These are phyloP conservation scores for Lagothrix lagotricha DNA, from an alignment of 2,797 vertebrate species.

Conservation along the genomic window DNA sequence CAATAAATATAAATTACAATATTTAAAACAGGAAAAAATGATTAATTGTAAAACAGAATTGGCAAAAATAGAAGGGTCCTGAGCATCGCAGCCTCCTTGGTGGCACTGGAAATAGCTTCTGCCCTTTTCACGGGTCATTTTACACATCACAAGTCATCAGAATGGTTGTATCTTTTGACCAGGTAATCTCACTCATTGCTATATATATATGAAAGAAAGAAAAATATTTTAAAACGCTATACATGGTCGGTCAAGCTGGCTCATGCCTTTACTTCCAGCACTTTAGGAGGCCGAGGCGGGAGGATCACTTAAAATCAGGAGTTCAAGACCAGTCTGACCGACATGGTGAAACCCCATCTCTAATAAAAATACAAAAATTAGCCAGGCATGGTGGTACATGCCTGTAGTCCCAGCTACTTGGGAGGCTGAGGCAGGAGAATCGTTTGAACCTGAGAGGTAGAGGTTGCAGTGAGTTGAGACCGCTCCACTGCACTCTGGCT, in stretches of 20 bases:
- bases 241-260: rapidly evolving
- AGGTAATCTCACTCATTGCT: not conserved
- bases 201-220: not conserved
- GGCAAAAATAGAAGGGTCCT: not conserved
- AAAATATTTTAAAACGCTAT: not conserved
- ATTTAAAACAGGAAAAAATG: not conserved
- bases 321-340: not conserved
- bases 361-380: not conserved
- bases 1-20: not conserved
- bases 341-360: not conserved
- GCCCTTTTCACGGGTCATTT: not conserved
- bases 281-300: not conserved
- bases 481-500: not conserved
- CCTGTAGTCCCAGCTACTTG: not conserved
- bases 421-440: not conserved
- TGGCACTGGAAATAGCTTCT: not conserved
- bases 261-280: not conserved
- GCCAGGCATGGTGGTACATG: not conserved
- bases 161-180: not conserved
- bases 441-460: not conserved
- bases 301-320: not conserved
- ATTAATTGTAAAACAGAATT: not conserved
- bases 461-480: not conserved
- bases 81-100: not conserved
- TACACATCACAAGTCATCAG: not conserved